Percentiles rank a stretch among this genome's conserved stretches.
Evolutionary conservation across 2,797 vertebrate genomes (phyloP).

Genomic region (Anolis apletophallus): DNA sequence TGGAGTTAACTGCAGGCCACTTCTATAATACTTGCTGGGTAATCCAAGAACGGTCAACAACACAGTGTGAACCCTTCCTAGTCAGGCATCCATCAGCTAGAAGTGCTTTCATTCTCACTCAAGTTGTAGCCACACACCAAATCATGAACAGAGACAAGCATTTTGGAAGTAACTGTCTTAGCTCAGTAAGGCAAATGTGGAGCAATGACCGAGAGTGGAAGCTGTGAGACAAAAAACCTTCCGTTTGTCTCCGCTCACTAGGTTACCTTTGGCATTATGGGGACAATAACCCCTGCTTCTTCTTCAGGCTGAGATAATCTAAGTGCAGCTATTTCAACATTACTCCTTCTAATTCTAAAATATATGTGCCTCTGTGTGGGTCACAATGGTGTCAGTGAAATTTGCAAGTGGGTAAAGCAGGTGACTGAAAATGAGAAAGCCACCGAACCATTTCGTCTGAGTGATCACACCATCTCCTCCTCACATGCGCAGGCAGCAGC

Average conservation of each 20-base stretch:
- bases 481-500: background rate
- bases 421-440: conserved; percentile 29
- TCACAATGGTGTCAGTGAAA: background rate
- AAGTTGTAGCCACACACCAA: background rate
- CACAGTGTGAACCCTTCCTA: background rate
- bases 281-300: background rate
- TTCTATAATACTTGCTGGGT: background rate
- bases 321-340: background rate
- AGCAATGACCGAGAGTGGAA: background rate
- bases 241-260: too few relatives aligned
- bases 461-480: background rate
- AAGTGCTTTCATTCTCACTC: background rate
- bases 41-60: background rate
- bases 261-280: too few relatives aligned
- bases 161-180: background rate
- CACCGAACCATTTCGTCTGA: background rate
- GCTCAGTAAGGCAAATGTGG: too few relatives aligned
- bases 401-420: background rate
- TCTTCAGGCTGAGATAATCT: background rate
- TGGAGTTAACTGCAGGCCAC: background rate
- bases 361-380: background rate
- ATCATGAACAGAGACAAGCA: background rate
- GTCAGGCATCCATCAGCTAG: background rate
- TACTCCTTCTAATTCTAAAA: background rate
- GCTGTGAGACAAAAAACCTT: background rate